These are phyloP conservation scores for Oreonectes daqikongensis DNA, from an alignment of 2,797 vertebrate species.

Conservation along the genomic window DNA sequence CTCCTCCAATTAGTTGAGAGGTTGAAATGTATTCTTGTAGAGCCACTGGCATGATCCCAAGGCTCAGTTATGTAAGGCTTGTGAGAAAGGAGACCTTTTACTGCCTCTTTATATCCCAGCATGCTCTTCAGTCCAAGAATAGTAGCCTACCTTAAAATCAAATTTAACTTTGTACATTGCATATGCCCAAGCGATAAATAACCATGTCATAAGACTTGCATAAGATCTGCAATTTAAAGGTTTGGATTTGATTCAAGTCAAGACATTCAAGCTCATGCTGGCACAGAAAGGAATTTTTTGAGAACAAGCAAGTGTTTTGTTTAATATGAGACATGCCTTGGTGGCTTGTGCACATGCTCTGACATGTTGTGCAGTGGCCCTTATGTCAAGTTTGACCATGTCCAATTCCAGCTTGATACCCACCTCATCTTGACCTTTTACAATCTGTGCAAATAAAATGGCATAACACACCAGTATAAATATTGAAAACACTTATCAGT, in stretches of 20 bases:
- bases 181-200: not conserved
- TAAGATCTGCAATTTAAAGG: not conserved
- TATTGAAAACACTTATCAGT: too few relatives aligned
- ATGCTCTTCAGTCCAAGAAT: constrained; percentile 6
- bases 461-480: not conserved
- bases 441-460: not conserved
- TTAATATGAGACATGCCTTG: not conserved
- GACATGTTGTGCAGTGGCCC: not conserved
- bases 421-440: not conserved
- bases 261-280: not conserved
- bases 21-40: constrained; percentile 14
- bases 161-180: constrained; percentile 11
- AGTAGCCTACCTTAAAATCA: constrained; percentile 7
- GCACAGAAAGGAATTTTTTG: not conserved
- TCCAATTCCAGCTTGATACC: not conserved
- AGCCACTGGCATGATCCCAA: constrained; percentile 11
- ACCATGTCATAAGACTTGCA: not conserved
- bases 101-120: not conserved
- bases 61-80: constrained; percentile 40
- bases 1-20: constrained; percentile 18
- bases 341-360: not conserved
- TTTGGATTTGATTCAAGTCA: not conserved
- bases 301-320: not conserved
- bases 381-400: not conserved
- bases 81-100: constrained; percentile 6